Percentiles rank a stretch among this genome's conserved stretches.
phyloP scores from a whole-genome alignment of 1,140 invertebrate species.

The Eupeodes corollae region DNA sequence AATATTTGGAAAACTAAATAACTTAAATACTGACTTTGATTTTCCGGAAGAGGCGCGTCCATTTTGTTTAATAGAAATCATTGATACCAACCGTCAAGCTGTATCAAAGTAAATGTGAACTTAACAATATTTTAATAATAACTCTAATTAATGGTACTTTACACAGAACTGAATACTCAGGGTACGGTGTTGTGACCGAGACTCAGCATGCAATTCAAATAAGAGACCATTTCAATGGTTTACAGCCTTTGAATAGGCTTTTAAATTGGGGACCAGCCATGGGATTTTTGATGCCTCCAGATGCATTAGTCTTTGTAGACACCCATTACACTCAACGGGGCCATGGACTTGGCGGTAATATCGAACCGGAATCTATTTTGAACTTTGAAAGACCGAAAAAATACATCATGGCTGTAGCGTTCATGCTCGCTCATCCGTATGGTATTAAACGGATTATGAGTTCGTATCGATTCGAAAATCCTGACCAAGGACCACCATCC shows the following conservation, averaged over 20 bases:
- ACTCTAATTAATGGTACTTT: conserved; percentile 33
- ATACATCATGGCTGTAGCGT: conserved; percentile 61
- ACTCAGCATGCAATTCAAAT: conserved; percentile 52
- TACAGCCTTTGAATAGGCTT: conserved; percentile 6
- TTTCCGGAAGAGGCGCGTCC: conserved; percentile 47
- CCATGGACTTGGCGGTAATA: conserved; percentile 42
- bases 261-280: conserved; percentile 46
- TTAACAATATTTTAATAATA: neutral
- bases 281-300: conserved; percentile 42
- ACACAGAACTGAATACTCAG: conserved; percentile 50
- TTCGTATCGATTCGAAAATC: conserved; percentile 45
- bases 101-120: conserved; percentile 10
- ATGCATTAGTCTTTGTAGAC: conserved; percentile 52
- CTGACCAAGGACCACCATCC: conserved; percentile 45
- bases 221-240: conserved; percentile 35
- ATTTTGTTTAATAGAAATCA: conserved; percentile 71
- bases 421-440: conserved; percentile 68
- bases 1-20: conserved; percentile 48
- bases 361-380: conserved; percentile 27
- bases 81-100: conserved; percentile 61
- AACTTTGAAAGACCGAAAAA: conserved; percentile 46
- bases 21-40: conserved; percentile 48
- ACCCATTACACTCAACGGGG: conserved; percentile 50
- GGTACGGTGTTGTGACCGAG: conserved; percentile 59
- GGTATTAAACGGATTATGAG: conserved; percentile 61